Evolutionary conservation across 1,140 invertebrate species (phyloP).

Genomic region (Agraylea sexmaculata): DNA sequence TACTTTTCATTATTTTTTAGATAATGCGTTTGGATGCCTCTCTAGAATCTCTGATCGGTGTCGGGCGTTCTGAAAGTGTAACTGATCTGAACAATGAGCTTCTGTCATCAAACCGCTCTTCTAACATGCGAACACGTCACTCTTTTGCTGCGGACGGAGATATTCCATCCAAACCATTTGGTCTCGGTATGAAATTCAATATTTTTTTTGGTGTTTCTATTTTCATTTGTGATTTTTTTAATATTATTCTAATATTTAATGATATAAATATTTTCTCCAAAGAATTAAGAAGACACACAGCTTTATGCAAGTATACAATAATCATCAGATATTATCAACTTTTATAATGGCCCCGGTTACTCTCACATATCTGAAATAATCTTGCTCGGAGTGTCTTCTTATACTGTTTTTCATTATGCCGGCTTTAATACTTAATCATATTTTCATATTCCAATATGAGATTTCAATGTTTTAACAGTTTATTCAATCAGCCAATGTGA

Average conservation of each 20-base stretch:
- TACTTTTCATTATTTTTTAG: constrained; percentile 43
- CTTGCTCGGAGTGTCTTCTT: too few species aligned
- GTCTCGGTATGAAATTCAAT: constrained; percentile 54
- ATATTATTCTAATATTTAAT: constrained; percentile 3
- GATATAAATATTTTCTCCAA: too few species aligned
- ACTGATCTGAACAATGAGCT: constrained; percentile 60
- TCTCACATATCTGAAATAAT: too few species aligned
- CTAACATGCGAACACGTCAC: constrained; percentile 28
- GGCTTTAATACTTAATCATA: too few species aligned
- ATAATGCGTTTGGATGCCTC: constrained; percentile 68
- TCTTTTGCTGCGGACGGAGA: constrained; percentile 43
- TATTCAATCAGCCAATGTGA: too few species aligned
- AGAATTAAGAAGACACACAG: too few species aligned
- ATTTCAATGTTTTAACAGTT: too few species aligned
- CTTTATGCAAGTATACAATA: too few species aligned
- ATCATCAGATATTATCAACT: too few species aligned
- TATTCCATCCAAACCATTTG: constrained; percentile 58
- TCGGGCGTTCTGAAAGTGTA: constrained; percentile 69
- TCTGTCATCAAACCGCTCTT: constrained; percentile 23
- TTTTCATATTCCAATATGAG: too few species aligned
- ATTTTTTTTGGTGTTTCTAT: constrained; percentile 7
- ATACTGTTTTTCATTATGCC: too few species aligned
- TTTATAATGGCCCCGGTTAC: too few species aligned
- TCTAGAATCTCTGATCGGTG: constrained; percentile 57
- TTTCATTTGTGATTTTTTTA: constrained; percentile 5